Evolutionary conservation across 1,140 invertebrate species (phyloP).

Genomic region (Pseudomyrmex cubaensis): DNA sequence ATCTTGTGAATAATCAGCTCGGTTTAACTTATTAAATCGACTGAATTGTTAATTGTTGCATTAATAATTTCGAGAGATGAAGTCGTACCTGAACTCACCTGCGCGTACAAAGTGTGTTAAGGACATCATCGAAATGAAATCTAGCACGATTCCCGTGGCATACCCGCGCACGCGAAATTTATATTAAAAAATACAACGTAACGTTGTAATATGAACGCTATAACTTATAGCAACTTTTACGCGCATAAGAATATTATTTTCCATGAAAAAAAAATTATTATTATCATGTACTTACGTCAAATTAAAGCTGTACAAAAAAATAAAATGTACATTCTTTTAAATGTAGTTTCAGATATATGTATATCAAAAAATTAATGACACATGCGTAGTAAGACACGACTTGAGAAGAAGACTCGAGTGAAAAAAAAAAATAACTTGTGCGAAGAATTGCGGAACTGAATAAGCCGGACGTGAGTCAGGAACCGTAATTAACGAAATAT

Average conservation of each 20-base stretch:
- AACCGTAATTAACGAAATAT: constrained; percentile 29
- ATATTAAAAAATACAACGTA: constrained; percentile 1
- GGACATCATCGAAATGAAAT: constrained; percentile 42
- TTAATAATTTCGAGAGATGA: constrained; percentile 39
- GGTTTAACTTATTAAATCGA: constrained; percentile 29
- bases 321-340: background rate
- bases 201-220: background rate
- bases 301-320: background rate
- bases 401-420: background rate
- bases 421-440: constrained; percentile 5
- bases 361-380: background rate
- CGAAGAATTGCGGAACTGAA: constrained; percentile 22
- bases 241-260: background rate
- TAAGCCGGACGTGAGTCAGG: constrained; percentile 17
- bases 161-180: background rate
- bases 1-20: constrained; percentile 20
- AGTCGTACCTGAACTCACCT: constrained; percentile 17
- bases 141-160: background rate
- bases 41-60: constrained; percentile 49
- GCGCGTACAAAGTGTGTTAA: constrained; percentile 40
- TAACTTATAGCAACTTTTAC: background rate
- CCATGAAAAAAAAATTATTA: background rate
- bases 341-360: background rate
- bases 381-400: background rate
- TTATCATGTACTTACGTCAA: background rate